phyloP scores from a whole-genome alignment of 37 sponge, comb jelly and placozoan genomes.

The Halichondria panicea region DNA sequence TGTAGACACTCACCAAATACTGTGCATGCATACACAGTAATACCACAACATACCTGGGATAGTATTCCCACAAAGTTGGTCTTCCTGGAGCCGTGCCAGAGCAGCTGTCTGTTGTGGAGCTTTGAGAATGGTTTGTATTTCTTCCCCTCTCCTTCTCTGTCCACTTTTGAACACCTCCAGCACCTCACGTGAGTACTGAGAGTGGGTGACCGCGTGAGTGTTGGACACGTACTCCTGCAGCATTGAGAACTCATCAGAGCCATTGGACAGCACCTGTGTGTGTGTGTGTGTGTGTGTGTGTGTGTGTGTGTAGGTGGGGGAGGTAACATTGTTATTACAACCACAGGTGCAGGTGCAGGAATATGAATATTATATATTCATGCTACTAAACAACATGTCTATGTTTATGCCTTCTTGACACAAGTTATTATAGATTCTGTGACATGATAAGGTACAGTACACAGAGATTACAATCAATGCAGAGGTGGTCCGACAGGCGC shows the following conservation, averaged over 20 bases:
- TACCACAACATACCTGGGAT: constrained; percentile 67
- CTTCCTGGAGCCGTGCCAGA: constrained; percentile 96
- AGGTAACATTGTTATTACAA: not conserved
- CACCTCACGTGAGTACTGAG: constrained; percentile 77
- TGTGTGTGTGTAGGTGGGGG: not conserved
- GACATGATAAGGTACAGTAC: too few relatives aligned
- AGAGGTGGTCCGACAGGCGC: too few relatives aligned
- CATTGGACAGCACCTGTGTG: constrained; percentile 67
- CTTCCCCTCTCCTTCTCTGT: constrained; percentile 80
- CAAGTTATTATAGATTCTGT: too few relatives aligned
- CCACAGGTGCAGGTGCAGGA: too few relatives aligned
- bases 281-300: not conserved
- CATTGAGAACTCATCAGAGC: constrained; percentile 80
- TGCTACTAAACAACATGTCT: too few relatives aligned
- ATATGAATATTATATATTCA: too few relatives aligned
- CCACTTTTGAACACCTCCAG: constrained; percentile 84
- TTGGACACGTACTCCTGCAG: constrained; percentile 85
- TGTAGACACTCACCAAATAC: too few relatives aligned
- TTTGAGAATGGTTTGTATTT: constrained; percentile 82
- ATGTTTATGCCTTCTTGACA: too few relatives aligned
- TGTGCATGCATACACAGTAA: too few relatives aligned
- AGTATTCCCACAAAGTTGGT: constrained; percentile 97
- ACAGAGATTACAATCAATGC: too few relatives aligned
- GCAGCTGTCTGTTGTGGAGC: constrained; percentile 87
- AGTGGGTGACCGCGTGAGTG: constrained; percentile 96